A percentile compares a stretch with the other conserved stretches of the same genome.
Conservation (phyloP, 37 sponge, comb jelly and placozoan genomes). For the Tethya wilhelma region DNA sequence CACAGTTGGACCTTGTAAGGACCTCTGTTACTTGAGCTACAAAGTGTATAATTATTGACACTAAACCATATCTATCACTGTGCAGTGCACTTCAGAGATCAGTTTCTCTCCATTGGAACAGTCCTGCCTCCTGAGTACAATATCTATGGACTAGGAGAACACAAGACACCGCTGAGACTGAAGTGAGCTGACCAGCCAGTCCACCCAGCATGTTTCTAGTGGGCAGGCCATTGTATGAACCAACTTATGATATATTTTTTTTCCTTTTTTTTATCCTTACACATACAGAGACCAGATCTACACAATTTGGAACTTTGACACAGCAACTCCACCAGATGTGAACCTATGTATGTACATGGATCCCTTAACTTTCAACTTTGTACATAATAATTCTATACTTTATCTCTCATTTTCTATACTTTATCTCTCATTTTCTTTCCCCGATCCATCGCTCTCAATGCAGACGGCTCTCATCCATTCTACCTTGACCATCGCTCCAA, state of each 20-base stretch:
- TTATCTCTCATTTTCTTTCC: no score
- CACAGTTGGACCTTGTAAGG: not conserved
- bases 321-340: constrained; percentile 59
- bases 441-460: no score
- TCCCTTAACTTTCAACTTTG: not conserved
- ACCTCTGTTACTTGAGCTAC: not conserved
- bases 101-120: constrained; percentile 79
- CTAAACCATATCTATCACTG: not conserved
- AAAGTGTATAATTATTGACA: not conserved
- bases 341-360: constrained; percentile 72
- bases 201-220: no score
- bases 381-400: no score
- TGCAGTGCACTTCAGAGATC: constrained; percentile 79
- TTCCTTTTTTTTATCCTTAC: not conserved
- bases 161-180: constrained; percentile 29
- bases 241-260: not conserved
- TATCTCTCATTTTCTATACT: no score
- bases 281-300: constrained; percentile 20
- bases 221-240: not conserved
- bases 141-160: constrained; percentile 92
- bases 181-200: constrained; percentile 1
- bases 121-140: constrained; percentile 54
- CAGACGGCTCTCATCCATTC: constrained; percentile 93
- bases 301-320: constrained; percentile 86
- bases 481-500: constrained; percentile 66